Conservation (phyloP, 2,888 invertebrate genomes). For the Drosophila rubida region DNA sequence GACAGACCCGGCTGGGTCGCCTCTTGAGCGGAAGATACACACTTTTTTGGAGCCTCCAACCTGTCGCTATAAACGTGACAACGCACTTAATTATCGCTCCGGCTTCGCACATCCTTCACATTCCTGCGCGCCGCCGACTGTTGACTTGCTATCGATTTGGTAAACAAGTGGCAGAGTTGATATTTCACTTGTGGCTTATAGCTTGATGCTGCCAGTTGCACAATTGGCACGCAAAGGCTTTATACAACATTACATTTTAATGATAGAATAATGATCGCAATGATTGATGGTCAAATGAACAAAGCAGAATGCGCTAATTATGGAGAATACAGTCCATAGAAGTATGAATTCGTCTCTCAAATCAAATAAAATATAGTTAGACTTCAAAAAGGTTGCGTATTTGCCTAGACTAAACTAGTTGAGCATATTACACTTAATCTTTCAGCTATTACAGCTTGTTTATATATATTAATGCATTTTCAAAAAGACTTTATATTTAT, state of each 20-base stretch:
- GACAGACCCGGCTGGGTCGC: not conserved
- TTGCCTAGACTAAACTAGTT: too few species aligned
- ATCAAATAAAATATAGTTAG: not conserved
- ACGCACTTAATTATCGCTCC: conserved; percentile 51
- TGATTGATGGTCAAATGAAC: conserved; percentile 30
- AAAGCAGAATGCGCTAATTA: conserved; percentile 6
- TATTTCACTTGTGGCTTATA: conserved; percentile 42
- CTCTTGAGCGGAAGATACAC: not conserved
- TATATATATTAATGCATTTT: too few species aligned
- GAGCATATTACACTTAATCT: too few species aligned
- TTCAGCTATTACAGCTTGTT: too few species aligned
- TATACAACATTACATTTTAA: conserved; percentile 1
- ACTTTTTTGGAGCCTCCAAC: not conserved
- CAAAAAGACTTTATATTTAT: too few species aligned
- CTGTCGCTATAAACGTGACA: conserved; percentile 50
- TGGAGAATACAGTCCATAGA: not conserved
- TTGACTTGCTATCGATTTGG: conserved; percentile 24
- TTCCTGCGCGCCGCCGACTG: not conserved
- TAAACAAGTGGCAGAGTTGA: conserved; percentile 33
- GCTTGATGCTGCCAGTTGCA: not conserved
- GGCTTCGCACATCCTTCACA: not conserved
- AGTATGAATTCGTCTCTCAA: not conserved
- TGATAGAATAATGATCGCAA: conserved; percentile 30
- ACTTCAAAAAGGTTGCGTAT: too few species aligned
- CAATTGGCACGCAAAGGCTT: conserved; percentile 31